Conservation (phyloP, 1,140 invertebrate species). For the Tetramorium alpestre region DNA sequence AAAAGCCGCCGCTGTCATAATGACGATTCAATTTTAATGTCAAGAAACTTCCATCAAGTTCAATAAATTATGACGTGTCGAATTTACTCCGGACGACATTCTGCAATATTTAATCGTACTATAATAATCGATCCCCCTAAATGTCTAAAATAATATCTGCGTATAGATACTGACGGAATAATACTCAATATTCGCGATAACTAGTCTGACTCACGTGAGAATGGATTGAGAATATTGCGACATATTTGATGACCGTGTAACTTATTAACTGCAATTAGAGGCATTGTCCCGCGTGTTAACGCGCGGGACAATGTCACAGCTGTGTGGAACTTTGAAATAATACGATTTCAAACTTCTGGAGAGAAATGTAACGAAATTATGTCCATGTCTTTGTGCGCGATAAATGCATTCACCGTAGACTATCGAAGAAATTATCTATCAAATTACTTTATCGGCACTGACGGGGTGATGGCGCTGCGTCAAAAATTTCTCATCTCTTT, state of each 20-base stretch:
- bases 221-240: not conserved
- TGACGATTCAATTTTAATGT: not conserved
- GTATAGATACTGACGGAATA: conserved; percentile 2
- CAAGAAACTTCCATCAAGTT: not conserved
- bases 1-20: not conserved
- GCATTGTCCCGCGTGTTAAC: conserved; percentile 5
- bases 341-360: conserved; percentile 34
- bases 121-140: not conserved
- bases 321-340: conserved; percentile 38
- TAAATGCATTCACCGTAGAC: conserved; percentile 18
- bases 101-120: not conserved
- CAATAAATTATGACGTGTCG: not conserved
- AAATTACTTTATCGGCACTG: conserved; percentile 14
- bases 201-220: not conserved
- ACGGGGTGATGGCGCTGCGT: not conserved
- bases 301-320: not conserved
- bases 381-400: not conserved
- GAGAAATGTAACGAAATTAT: conserved; percentile 41
- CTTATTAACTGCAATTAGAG: conserved; percentile 29
- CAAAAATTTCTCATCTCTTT: not conserved
- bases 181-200: not conserved
- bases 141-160: conserved; percentile 1
- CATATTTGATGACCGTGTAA: conserved; percentile 24
- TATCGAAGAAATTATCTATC: conserved; percentile 30
- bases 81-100: not conserved